These are phyloP conservation scores for Lasioglossum leucozonium DNA, from an alignment of 2,888 invertebrate species.

Conservation along the genomic window DNA sequence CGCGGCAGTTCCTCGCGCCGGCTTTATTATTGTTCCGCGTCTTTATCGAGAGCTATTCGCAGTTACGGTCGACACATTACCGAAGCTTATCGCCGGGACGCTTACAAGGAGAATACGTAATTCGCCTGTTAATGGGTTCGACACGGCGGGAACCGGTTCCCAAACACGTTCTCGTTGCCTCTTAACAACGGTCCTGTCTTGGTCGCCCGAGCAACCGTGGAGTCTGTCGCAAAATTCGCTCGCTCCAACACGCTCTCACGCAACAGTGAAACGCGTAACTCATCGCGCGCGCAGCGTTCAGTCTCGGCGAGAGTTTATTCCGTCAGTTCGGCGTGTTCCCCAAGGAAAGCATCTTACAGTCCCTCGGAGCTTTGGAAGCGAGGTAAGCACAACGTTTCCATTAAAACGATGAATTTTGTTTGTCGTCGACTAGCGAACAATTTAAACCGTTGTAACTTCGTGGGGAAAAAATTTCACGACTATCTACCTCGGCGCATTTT, in stretches of 20 bases:
- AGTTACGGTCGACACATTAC: conserved; percentile 27
- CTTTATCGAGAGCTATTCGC: conserved; percentile 41
- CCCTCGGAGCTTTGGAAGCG: not conserved
- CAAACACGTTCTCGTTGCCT: not conserved
- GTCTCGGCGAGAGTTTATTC: conserved; percentile 19
- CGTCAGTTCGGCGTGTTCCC: conserved; percentile 6
- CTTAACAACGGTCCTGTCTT: conserved; percentile 14
- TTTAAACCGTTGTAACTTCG: not conserved
- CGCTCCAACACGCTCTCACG: not conserved
- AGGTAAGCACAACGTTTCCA: conserved; percentile 8
- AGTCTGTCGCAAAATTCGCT: not conserved
- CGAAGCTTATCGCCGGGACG: conserved; percentile 40
- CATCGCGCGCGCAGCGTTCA: conserved; percentile 24
- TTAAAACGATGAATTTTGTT: not conserved
- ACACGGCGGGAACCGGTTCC: conserved; percentile 10
- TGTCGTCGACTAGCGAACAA: not conserved
- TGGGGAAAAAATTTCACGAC: not conserved
- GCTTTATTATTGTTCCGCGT: conserved; percentile 17
- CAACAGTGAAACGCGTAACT: conserved; percentile 25
- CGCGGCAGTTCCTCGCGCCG: not conserved
- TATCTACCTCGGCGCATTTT: not conserved
- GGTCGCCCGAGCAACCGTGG: not conserved
- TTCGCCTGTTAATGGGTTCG: conserved; percentile 54
- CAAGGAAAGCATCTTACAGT: not conserved
- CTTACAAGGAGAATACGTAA: conserved; percentile 54